Percentiles rank a stretch among this genome's conserved stretches.
Evolutionary conservation across 2,888 invertebrate species (phyloP).

Genomic region (Apodemia hepburni): DNA sequence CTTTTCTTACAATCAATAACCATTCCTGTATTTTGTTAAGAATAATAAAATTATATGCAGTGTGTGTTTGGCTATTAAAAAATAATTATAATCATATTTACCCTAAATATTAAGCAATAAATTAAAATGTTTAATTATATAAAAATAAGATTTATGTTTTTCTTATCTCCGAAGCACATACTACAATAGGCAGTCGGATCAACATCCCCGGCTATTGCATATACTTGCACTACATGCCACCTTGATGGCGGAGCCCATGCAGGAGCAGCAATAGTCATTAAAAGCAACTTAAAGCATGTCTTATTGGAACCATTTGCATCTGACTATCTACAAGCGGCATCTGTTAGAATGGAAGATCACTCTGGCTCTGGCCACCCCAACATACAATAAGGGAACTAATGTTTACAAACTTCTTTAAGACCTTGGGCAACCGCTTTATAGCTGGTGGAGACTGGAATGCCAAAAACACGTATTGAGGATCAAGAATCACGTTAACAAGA

Average conservation of each 20-base stretch:
- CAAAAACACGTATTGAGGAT: slow-evolving; percentile 32
- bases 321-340: slow-evolving; percentile 14
- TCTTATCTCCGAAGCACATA: too few species aligned
- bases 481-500: slow-evolving; percentile 26
- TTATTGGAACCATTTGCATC: neutral
- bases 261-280: neutral
- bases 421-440: neutral
- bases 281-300: slow-evolving; percentile 1
- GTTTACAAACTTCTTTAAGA: neutral
- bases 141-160: too few species aligned
- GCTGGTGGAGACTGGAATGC: slow-evolving; percentile 32
- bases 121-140: too few species aligned
- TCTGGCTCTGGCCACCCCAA: neutral
- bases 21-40: too few species aligned
- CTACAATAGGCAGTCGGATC: too few species aligned
- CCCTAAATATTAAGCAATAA: too few species aligned
- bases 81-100: too few species aligned
- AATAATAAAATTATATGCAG: too few species aligned
- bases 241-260: neutral
- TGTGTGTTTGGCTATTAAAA: too few species aligned
- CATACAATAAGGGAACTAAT: neutral
- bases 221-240: neutral
- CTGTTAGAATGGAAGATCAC: neutral
- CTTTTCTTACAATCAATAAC: too few species aligned
- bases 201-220: too few species aligned